These are phyloP conservation scores for Pseudoatta argentina DNA, from an alignment of 1,140 invertebrate species.

Conservation along the genomic window DNA sequence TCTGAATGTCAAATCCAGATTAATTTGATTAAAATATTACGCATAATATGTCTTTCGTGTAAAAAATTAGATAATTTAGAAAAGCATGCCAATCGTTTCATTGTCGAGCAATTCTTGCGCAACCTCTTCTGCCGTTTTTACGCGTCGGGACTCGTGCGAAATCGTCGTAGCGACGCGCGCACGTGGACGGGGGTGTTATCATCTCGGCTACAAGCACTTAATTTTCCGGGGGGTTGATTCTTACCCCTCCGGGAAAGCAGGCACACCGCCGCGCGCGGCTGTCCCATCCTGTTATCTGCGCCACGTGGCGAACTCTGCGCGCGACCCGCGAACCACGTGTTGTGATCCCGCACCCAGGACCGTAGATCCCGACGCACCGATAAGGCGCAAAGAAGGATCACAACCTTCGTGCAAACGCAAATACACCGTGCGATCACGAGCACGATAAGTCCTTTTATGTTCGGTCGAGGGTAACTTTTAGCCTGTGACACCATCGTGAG, in stretches of 20 bases:
- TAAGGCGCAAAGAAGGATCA: conserved; percentile 81
- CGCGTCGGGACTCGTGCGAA: conserved; percentile 48
- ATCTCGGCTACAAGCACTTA: conserved; percentile 85
- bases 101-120: not conserved
- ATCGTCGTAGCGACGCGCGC: conserved; percentile 71
- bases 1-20: not conserved
- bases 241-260: conserved; percentile 72
- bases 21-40: not conserved
- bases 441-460: conserved; percentile 66
- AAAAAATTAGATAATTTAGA: conserved; percentile 19
- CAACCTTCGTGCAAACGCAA: conserved; percentile 83
- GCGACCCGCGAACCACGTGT: conserved; percentile 81
- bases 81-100: conserved; percentile 4
- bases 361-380: conserved; percentile 77
- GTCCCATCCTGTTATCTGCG: conserved; percentile 83
- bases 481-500: conserved; percentile 19
- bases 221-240: conserved; percentile 86
- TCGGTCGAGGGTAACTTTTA: conserved; percentile 63
- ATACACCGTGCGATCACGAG: conserved; percentile 74
- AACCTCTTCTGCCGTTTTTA: conserved; percentile 47
- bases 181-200: conserved; percentile 80
- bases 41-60: not conserved
- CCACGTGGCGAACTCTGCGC: conserved; percentile 82
- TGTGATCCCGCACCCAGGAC: conserved; percentile 70
- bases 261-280: conserved; percentile 71